phyloP scores from a whole-genome alignment of 2,888 invertebrate species.

The Alloscopus bannaensis region DNA sequence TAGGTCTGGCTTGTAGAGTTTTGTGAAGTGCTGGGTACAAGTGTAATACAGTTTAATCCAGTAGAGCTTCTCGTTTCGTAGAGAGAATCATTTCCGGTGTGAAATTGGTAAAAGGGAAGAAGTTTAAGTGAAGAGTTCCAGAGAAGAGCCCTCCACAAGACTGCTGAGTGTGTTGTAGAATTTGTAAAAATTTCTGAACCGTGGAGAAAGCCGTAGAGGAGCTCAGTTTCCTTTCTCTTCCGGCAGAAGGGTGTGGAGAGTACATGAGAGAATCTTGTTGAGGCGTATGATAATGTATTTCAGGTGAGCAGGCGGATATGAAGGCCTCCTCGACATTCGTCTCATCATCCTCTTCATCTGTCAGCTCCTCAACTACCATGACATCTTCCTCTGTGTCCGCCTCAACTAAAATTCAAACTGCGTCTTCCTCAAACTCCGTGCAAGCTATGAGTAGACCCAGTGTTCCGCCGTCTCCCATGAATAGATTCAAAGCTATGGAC shows the following conservation, averaged over 20 bases:
- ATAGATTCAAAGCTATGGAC: conserved; percentile 94
- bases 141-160: too few relatives aligned
- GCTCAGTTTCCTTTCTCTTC: too few relatives aligned
- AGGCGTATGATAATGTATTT: conserved; percentile 33
- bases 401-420: conserved; percentile 36
- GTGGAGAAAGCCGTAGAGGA: too few relatives aligned
- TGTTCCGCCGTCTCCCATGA: conserved; percentile 74
- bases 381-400: conserved; percentile 50
- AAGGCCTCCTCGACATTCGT: conserved; percentile 56
- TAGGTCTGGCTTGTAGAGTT: too few relatives aligned
- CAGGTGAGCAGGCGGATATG: conserved; percentile 63
- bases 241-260: neutral
- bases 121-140: too few relatives aligned
- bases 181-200: too few relatives aligned
- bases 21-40: too few relatives aligned
- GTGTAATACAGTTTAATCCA: too few relatives aligned
- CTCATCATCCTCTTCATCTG: conserved; percentile 45
- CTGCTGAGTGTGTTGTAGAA: too few relatives aligned
- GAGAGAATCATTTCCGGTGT: too few relatives aligned
- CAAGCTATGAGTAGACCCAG: conserved; percentile 25
- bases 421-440: conserved; percentile 57
- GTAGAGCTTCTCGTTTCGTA: too few relatives aligned
- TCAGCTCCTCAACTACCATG: conserved; percentile 35
- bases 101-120: too few relatives aligned
- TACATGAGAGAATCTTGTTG: neutral